These are phyloP conservation scores for Eupeodes latifasciatus DNA, from an alignment of 2,888 invertebrate genomes.

Conservation along the genomic window DNA sequence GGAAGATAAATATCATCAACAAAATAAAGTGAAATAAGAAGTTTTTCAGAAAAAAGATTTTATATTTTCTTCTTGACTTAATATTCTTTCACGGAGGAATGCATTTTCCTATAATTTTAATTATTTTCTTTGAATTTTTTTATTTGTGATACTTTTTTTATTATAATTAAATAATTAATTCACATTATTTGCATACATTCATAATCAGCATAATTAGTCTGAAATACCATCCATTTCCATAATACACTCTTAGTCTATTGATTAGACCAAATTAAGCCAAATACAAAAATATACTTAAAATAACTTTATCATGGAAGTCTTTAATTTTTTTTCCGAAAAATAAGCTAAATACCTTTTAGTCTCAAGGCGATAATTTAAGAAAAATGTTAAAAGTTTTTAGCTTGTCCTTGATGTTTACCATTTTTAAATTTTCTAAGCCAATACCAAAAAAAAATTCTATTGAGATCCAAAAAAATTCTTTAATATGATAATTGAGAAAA, in stretches of 20 bases:
- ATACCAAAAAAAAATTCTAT: too few species aligned
- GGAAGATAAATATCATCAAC: neutral
- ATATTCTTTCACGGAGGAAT: constrained; percentile 6
- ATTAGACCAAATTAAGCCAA: neutral
- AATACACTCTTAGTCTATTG: neutral
- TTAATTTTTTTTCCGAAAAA: too few species aligned
- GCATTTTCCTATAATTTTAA: neutral
- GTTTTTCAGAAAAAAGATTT: neutral
- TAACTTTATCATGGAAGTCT: too few species aligned
- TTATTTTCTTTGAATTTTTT: neutral
- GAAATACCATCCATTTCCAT: neutral
- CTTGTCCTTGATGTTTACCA: too few species aligned
- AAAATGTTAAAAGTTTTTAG: too few species aligned
- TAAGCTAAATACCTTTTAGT: too few species aligned
- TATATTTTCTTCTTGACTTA: neutral
- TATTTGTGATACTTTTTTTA: neutral
- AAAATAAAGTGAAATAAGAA: neutral
- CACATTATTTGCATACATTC: constrained; percentile 19
- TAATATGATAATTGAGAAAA: too few species aligned
- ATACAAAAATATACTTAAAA: too few species aligned
- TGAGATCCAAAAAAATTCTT: too few species aligned
- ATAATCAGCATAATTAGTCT: constrained; percentile 20
- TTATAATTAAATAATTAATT: neutral
- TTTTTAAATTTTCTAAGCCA: too few species aligned
- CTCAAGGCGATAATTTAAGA: too few species aligned